Percentiles rank a stretch among this genome's conserved stretches.
phyloP scores from a whole-genome alignment of 1,140 invertebrate genomes.

The Phthorimaea operculella region DNA sequence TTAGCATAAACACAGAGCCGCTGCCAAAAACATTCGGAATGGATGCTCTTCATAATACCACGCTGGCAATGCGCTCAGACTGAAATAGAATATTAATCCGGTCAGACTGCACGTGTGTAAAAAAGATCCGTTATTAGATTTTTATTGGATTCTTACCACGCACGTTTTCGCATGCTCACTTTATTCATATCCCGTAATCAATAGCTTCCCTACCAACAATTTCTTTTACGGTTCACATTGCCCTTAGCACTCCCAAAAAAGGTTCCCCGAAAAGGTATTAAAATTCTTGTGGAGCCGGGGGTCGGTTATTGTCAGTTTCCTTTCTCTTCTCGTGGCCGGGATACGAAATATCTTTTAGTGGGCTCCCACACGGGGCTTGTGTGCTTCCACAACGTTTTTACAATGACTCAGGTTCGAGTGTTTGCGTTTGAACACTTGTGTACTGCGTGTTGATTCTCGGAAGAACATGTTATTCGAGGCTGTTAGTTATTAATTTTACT shows the following conservation, averaged over 20 bases:
- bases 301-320: not conserved
- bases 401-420: not conserved
- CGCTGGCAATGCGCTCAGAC: not conserved
- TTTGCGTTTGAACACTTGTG: not conserved
- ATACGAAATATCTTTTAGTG: not conserved
- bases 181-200: not conserved
- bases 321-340: not conserved
- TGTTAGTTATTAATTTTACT: not conserved
- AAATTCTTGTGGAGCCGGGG: not conserved
- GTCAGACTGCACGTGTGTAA: slow-evolving; percentile 6
- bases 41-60: not conserved
- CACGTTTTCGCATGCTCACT: not conserved
- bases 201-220: not conserved
- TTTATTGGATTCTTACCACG: not conserved
- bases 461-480: not conserved
- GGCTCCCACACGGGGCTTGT: not conserved
- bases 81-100: slow-evolving; percentile 11
- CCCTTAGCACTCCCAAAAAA: not conserved
- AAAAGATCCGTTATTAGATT: not conserved
- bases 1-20: slow-evolving; percentile 6
- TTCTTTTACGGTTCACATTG: not conserved
- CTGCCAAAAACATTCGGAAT: slow-evolving; percentile 12
- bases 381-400: not conserved
- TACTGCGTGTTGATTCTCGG: not conserved
- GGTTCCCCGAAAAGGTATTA: slow-evolving; percentile 3